Evolutionary conservation across 1,140 invertebrate genomes (phyloP).

Genomic region (Bombus fervidus): DNA sequence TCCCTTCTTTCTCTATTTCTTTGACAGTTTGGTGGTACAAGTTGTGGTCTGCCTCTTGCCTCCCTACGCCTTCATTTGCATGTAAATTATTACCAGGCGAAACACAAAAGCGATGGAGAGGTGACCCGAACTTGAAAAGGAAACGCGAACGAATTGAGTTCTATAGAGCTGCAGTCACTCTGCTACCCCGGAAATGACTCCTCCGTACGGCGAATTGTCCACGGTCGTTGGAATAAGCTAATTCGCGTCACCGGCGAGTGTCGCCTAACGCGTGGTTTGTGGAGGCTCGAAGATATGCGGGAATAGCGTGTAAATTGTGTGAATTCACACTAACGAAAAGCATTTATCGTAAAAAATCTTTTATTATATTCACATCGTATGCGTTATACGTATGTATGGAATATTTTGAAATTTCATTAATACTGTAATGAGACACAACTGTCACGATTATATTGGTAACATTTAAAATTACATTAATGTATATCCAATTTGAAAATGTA

Average conservation of each 20-base stretch:
- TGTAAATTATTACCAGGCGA: slow-evolving; percentile 35
- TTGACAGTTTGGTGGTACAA: neutral
- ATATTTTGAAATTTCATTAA: too few relatives aligned
- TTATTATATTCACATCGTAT: too few relatives aligned
- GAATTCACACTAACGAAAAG: neutral
- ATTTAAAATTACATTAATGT: too few relatives aligned
- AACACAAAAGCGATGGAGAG: slow-evolving; percentile 27
- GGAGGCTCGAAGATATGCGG: neutral
- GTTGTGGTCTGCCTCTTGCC: neutral
- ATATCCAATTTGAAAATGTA: too few relatives aligned
- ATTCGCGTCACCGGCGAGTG: neutral
- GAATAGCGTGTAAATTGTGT: neutral
- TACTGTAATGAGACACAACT: too few relatives aligned
- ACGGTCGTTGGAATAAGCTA: neutral
- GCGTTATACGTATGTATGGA: too few relatives aligned
- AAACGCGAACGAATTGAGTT: slow-evolving; percentile 31
- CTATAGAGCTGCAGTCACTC: neutral
- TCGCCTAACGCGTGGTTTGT: neutral
- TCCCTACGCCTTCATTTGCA: slow-evolving; percentile 10
- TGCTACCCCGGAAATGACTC: neutral
- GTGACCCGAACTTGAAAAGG: slow-evolving; percentile 6
- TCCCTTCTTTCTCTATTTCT: neutral
- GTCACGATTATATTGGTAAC: too few relatives aligned
- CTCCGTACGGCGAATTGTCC: neutral
- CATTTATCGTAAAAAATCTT: too few relatives aligned